phyloP scores from a whole-genome alignment of 2,888 invertebrate species.

The Dolomedes plantarius region DNA sequence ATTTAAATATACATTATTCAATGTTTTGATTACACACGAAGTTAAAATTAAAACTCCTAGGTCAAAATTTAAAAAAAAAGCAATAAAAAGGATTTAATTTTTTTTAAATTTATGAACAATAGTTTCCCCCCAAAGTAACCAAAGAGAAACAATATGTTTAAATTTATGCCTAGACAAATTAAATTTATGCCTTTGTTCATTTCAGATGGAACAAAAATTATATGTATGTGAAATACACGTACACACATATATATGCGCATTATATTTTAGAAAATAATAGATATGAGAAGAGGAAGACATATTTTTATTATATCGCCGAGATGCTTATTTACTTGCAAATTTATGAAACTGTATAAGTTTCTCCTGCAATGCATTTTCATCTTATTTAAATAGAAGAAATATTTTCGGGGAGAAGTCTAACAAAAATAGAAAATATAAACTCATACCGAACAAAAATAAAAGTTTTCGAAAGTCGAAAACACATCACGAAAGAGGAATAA shows the following conservation, averaged over 20 bases:
- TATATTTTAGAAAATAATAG: background rate
- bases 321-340: constrained; percentile 16
- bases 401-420: constrained; percentile 4
- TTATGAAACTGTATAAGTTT: constrained; percentile 6
- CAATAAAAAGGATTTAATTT: no score
- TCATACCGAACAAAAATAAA: constrained; percentile 14
- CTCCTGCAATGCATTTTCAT: background rate
- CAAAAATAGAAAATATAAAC: constrained; percentile 10
- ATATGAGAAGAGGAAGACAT: background rate
- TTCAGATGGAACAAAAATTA: no score
- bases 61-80: no score
- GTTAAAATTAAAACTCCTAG: no score
- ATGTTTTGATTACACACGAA: no score
- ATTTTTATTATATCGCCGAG: background rate
- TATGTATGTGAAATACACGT: no score
- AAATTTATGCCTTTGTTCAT: no score
- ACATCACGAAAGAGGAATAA: background rate
- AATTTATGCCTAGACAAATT: no score
- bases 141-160: no score
- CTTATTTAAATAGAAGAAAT: constrained; percentile 27
- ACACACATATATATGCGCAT: background rate
- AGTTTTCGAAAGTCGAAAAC: constrained; percentile 6
- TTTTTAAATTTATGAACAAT: no score
- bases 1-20: no score
- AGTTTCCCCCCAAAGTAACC: no score